A percentile compares a stretch with the other conserved stretches of the same genome.
Evolutionary conservation across 2,113 vertebrate species (phyloP).

Genomic region (Misgurnus anguillicaudatus): DNA sequence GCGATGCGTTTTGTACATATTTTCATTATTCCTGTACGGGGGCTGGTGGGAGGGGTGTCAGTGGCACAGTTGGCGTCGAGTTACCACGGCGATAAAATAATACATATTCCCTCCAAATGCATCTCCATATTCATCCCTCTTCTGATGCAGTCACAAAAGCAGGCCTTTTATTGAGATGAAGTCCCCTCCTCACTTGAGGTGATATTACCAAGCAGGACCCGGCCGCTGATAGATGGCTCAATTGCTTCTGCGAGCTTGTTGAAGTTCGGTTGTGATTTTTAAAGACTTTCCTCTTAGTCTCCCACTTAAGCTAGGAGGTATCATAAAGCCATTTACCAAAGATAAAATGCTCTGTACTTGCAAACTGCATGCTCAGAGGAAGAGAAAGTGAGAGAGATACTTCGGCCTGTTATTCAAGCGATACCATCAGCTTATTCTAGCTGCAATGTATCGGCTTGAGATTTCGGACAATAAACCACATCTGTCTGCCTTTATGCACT

Average conservation of each 20-base stretch:
- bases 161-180: conserved; percentile 57
- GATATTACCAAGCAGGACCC: conserved; percentile 44
- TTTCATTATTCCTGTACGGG: conserved; percentile 67
- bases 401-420: neutral
- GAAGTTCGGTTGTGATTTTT: conserved; percentile 50
- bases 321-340: conserved; percentile 32
- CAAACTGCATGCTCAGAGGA: conserved; percentile 9
- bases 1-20: conserved; percentile 60
- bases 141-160: conserved; percentile 36
- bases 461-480: neutral
- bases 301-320: conserved; percentile 31
- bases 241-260: conserved; percentile 33
- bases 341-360: conserved; percentile 11
- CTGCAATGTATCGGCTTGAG: neutral
- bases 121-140: conserved; percentile 58
- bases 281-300: conserved; percentile 41
- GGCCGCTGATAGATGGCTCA: conserved; percentile 48
- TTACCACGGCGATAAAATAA: conserved; percentile 51
- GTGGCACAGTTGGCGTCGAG: conserved; percentile 59
- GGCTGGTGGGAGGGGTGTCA: conserved; percentile 18
- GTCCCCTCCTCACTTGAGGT: conserved; percentile 45
- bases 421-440: neutral
- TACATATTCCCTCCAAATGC: conserved; percentile 53
- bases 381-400: conserved; percentile 44
- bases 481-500: neutral